Evolutionary conservation across 1,140 invertebrate genomes (phyloP).

Genomic region (Mercenaria mercenaria): DNA sequence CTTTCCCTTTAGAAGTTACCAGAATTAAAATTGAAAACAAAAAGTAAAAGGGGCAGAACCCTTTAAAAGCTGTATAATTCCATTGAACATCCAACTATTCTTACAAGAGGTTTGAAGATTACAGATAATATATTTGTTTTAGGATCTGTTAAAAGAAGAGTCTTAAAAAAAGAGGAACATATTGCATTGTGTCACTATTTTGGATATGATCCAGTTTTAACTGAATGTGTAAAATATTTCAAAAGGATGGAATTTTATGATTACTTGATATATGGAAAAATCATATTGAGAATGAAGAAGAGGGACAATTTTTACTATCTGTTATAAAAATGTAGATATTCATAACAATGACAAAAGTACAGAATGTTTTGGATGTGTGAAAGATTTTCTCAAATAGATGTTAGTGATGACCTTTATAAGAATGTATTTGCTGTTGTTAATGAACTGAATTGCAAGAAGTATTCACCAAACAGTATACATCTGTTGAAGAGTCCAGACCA

Average conservation of each 20-base stretch:
- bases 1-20: conserved; percentile 58
- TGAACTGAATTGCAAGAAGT: background rate
- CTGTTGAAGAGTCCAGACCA: background rate
- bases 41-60: background rate
- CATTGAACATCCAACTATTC: conserved; percentile 46
- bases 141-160: conserved; percentile 24
- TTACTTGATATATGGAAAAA: conserved; percentile 22
- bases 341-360: background rate
- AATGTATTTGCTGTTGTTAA: no score
- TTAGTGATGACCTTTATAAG: no score
- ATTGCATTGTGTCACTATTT: no score
- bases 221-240: background rate
- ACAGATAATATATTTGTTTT: conserved; percentile 27
- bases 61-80: conserved; percentile 5
- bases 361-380: background rate
- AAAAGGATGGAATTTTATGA: background rate
- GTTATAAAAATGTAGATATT: background rate
- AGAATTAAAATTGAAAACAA: conserved; percentile 56
- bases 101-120: conserved; percentile 32
- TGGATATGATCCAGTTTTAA: background rate
- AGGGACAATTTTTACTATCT: conserved; percentile 32
- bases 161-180: conserved; percentile 7
- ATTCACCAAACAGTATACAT: background rate
- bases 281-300: conserved; percentile 44
- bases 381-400: no score